phyloP scores from a whole-genome alignment of 2,113 vertebrate genomes.

The pig (Sus scrofa) region T2T-Sscrofa CM000820.6:142049501-142050000 shows the following conservation, averaged over 20 bases:
- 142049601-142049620: neutral
- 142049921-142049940: neutral
- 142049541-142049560: neutral
- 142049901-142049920: neutral
- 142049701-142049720: neutral
- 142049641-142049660: too few relatives aligned
- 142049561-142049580: fast-evolving
- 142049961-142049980: neutral
- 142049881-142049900: neutral
- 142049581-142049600: neutral
- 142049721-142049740: neutral
- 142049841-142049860: neutral
- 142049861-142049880: neutral
- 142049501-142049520: neutral
- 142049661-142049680: neutral
- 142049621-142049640: neutral
- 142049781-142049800: neutral
- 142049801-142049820: neutral
- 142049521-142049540: neutral
- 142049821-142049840: neutral
- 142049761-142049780: neutral
- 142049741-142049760: neutral
- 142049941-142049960: constrained; percentile 36
- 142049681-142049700: neutral
- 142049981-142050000: constrained; percentile 1